Evolutionary conservation across 2,888 invertebrate genomes (phyloP).

Genomic region (Prosapia bicincta): DNA sequence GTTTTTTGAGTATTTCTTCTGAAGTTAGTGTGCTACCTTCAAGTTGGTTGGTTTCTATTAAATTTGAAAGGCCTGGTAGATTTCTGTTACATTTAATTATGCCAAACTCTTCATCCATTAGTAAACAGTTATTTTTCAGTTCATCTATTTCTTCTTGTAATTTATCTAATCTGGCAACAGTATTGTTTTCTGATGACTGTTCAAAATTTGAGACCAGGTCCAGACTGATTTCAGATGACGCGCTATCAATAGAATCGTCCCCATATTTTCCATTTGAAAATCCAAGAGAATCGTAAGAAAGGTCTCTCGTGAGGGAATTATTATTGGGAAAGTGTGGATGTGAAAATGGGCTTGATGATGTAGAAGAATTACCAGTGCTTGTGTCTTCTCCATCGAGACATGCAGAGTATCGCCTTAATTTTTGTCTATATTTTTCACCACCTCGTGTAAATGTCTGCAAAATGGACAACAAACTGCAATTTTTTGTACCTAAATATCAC

Average conservation of each 20-base stretch:
- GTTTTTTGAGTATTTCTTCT: constrained; percentile 16
- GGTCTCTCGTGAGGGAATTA: constrained; percentile 32
- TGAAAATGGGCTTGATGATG: constrained; percentile 15
- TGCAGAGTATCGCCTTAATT: neutral
- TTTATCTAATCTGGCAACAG: constrained; percentile 40
- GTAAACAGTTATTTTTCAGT: constrained; percentile 41
- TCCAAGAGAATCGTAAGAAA: constrained; percentile 36
- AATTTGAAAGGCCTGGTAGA: constrained; percentile 40
- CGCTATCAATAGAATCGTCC: constrained; percentile 41
- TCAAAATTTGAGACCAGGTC: constrained; percentile 36
- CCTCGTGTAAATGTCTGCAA: neutral
- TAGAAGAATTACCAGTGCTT: constrained; percentile 16
- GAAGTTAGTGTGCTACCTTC: constrained; percentile 4
- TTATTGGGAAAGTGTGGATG: constrained; percentile 37
- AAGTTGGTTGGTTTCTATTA: constrained; percentile 34
- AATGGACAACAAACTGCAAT: neutral
- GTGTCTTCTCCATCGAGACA: constrained; percentile 6
- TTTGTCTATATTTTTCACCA: neutral
- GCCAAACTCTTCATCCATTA: constrained; percentile 41
- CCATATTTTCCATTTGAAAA: constrained; percentile 32
- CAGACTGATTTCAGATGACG: constrained; percentile 41
- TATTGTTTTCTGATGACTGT: constrained; percentile 35
- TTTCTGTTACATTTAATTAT: constrained; percentile 41
- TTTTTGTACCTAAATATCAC: neutral
- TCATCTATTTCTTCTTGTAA: constrained; percentile 41